Evolutionary conservation across 92 coral and sea anemone genomes (phyloP).

Genomic region (Parazoanthus swiftii): DNA sequence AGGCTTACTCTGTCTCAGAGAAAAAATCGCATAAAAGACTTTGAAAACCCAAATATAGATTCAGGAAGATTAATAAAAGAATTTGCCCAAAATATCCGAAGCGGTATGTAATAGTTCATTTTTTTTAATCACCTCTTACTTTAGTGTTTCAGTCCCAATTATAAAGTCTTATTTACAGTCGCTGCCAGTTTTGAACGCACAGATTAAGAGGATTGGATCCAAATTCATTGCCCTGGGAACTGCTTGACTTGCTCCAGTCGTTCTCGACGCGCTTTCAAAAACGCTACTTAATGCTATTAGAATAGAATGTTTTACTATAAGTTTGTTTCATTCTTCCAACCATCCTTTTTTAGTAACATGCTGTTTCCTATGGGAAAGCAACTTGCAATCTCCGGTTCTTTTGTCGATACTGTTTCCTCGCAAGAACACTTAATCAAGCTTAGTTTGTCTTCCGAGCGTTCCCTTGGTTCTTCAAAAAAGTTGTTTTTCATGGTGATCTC

Average conservation of each 20-base stretch:
- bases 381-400: background rate
- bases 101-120: too few relatives aligned
- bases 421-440: constrained; percentile 10
- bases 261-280: background rate
- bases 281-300: background rate
- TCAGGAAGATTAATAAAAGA: too few relatives aligned
- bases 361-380: background rate
- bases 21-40: too few relatives aligned
- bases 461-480: background rate
- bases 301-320: background rate
- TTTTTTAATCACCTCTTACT: too few relatives aligned
- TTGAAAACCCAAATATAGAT: too few relatives aligned
- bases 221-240: background rate
- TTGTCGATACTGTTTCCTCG: background rate
- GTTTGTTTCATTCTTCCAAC: constrained; percentile 1
- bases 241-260: background rate
- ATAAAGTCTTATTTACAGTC: too few relatives aligned
- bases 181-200: too few relatives aligned
- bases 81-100: too few relatives aligned
- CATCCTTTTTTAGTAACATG: background rate
- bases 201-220: background rate
- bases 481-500: background rate
- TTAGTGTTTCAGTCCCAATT: too few relatives aligned
- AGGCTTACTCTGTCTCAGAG: too few relatives aligned
- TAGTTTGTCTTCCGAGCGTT: background rate